phyloP scores from a whole-genome alignment of 2,797 vertebrate genomes.

The Bradypodion pumilum region DNA sequence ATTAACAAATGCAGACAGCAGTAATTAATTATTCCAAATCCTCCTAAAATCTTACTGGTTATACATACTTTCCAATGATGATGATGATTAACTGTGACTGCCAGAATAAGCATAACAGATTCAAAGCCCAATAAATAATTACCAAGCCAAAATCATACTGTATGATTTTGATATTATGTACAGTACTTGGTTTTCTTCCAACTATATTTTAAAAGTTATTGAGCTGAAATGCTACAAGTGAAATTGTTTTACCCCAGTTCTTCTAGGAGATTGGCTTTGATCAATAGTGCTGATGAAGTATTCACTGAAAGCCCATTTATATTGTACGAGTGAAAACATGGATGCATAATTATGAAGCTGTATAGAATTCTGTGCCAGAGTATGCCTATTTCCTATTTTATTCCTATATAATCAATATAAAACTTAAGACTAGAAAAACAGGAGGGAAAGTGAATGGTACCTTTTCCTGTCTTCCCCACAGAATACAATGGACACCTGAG shows the following conservation, averaged over 20 bases:
- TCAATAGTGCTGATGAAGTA: background rate
- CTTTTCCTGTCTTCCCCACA: background rate
- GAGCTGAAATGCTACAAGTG: background rate
- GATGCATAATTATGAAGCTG: background rate
- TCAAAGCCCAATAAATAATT: background rate
- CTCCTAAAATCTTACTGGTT: background rate
- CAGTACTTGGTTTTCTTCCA: background rate
- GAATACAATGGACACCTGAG: background rate
- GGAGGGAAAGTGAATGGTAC: background rate
- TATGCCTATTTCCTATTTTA: background rate
- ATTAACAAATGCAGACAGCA: background rate
- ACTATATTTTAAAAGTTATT: background rate
- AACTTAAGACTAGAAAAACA: background rate
- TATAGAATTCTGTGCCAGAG: background rate
- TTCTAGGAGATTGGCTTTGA: slow-evolving; percentile 2
- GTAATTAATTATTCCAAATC: background rate
- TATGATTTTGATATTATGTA: background rate
- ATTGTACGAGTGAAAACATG: background rate
- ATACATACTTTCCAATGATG: background rate
- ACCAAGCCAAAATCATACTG: background rate
- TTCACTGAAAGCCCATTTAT: background rate
- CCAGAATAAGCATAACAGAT: background rate
- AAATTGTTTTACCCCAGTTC: background rate
- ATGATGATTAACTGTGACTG: background rate
- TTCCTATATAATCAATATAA: background rate